Evolutionary conservation across 1,140 invertebrate genomes (phyloP).

Genomic region (Zaprionus kolodkinae): DNA sequence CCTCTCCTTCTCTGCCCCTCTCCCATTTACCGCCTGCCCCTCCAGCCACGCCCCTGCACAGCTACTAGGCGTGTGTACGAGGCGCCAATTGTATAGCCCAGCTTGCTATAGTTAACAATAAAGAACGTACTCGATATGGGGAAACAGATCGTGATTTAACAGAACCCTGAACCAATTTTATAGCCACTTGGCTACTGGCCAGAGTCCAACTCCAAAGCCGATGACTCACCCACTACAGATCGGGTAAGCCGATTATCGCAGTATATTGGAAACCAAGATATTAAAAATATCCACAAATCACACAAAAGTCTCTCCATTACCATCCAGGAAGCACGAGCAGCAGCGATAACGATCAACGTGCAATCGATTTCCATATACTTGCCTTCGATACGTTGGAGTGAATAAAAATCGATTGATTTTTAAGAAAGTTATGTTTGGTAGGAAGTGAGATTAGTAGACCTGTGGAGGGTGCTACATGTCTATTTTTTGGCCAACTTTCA

Average conservation of each 20-base stretch:
- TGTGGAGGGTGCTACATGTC: too few species aligned
- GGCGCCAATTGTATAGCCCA: constrained; percentile 28
- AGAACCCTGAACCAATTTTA: constrained; percentile 28
- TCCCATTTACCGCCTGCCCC: too few species aligned
- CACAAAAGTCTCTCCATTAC: neutral
- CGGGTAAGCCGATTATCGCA: neutral
- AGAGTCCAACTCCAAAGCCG: constrained; percentile 5
- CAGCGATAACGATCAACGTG: too few species aligned
- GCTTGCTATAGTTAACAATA: constrained; percentile 3
- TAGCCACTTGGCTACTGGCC: constrained; percentile 8
- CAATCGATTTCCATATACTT: too few species aligned
- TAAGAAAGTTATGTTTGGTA: too few species aligned
- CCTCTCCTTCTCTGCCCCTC: neutral
- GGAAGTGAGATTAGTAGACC: too few species aligned
- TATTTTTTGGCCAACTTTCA: too few species aligned
- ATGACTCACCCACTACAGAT: constrained; percentile 8
- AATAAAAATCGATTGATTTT: too few species aligned
- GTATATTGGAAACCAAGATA: neutral
- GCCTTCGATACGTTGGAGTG: too few species aligned
- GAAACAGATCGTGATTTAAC: constrained; percentile 32
- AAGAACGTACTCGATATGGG: constrained; percentile 11
- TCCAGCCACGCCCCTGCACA: neutral
- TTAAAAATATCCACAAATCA: neutral
- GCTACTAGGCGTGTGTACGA: constrained; percentile 32
- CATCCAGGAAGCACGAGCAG: neutral